Evolutionary conservation across 1,140 invertebrate genomes (phyloP).

Genomic region (Thaumetopoea pityocampa): DNA sequence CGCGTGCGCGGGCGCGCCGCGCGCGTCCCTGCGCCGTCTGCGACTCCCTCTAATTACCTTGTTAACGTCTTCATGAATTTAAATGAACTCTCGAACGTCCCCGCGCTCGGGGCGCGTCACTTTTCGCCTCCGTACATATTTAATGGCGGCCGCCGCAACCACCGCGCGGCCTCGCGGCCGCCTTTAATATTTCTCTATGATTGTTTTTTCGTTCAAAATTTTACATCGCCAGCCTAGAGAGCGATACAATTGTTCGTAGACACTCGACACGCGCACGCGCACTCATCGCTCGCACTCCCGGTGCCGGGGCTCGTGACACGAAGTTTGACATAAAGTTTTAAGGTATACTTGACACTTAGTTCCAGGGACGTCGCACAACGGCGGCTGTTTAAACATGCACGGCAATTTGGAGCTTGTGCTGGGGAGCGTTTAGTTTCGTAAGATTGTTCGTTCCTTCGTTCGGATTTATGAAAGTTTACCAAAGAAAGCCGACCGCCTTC

Average conservation of each 20-base stretch:
- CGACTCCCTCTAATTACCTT: conserved; percentile 15
- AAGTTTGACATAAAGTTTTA: conserved; percentile 1
- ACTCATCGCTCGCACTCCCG: background rate
- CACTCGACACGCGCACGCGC: background rate
- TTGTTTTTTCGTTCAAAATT: too few relatives aligned
- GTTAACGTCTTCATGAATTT: conserved; percentile 27
- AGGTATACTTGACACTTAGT: conserved; percentile 5
- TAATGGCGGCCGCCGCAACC: background rate
- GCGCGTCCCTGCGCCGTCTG: too few relatives aligned
- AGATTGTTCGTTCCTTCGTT: too few relatives aligned
- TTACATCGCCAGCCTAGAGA: too few relatives aligned
- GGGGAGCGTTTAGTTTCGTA: background rate
- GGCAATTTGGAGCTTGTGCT: conserved; percentile 1
- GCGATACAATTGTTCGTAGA: background rate
- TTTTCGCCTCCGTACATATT: conserved; percentile 2
- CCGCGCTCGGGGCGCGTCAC: background rate
- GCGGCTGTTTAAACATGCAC: conserved; percentile 1
- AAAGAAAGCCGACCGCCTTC: too few relatives aligned
- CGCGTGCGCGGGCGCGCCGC: too few relatives aligned
- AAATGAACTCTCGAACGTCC: conserved; percentile 17
- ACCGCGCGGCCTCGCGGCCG: too few relatives aligned
- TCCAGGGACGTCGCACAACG: background rate
- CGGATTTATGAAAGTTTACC: too few relatives aligned
- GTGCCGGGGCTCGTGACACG: background rate
- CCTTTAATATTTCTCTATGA: too few relatives aligned